Evolutionary conservation across 2,113 vertebrate genomes (phyloP), one percentile per base, ranked within the genome.

Genomic region (Natator depressus): DNA sequence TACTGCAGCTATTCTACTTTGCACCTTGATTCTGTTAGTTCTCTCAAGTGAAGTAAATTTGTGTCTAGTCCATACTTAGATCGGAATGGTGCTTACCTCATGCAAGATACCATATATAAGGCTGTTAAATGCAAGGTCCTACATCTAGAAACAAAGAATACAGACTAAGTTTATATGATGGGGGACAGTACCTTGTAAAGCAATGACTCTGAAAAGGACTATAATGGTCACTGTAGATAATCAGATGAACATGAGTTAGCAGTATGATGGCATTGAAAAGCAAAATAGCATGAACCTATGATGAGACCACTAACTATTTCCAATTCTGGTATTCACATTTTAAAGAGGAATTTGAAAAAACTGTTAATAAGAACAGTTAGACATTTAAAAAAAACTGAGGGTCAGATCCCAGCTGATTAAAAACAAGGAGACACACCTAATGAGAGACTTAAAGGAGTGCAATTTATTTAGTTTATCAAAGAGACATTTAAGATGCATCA

Each of bases 1-100:
- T 97, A 95, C 90, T 95, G 95, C 94, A 62, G 59, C 29, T 62
- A 62, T 62, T 62, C 59, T 31, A 62, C 59, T 94, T 89, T 82
- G 91, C 83, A 62, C 85, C 76, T 27, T 16, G 80, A 95, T 94
- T 81, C 87, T 0, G 20, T 35, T 78, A 96, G 90, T 87, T 93
- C 76, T 55, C n/a, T 80, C 55, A 62, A 78, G 38, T 55, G 57
- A 93, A 84, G 35, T 16, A 49, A 46, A 46, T 90, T 82, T 87
- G 42, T 10, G 54, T 90, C 69, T 84, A 82, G 50, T 87, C 1
- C 81, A n/a, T 5, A 46, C 0, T 0, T 2, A 59, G 54, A 10
- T 31, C 87, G 65, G 29, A 85, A 85, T 1, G 5, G 35, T 42
- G 50, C 16, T 75, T 81, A 46, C 29, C 59, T 17, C 1, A 0